Evolutionary conservation across 2,113 vertebrate species (phyloP).

Genomic region (Sakesphorus luctuosus): DNA sequence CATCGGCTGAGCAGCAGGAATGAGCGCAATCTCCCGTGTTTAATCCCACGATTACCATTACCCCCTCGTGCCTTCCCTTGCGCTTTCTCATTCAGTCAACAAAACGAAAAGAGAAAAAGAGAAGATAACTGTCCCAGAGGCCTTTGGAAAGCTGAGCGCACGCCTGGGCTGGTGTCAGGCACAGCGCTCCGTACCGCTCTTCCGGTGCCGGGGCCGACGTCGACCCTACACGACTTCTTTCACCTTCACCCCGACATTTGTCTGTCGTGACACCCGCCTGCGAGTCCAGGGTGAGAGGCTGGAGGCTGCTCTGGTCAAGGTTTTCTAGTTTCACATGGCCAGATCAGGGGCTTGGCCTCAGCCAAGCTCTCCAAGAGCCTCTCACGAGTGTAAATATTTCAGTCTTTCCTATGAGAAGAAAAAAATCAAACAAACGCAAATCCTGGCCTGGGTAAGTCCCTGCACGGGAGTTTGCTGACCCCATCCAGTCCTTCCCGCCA

Average conservation of each 20-base stretch:
- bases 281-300: background rate
- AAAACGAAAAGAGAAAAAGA: background rate
- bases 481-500: background rate
- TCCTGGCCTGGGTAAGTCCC: background rate
- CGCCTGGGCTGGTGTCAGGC: background rate
- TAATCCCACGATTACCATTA: background rate
- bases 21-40: background rate
- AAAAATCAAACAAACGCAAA: background rate
- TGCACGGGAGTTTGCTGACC: background rate
- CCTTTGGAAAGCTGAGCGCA: background rate
- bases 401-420: background rate
- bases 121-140: background rate
- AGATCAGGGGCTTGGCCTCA: background rate
- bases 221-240: background rate
- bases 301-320: background rate
- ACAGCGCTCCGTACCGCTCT: background rate
- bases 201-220: background rate
- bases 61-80: background rate
- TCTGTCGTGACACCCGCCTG: background rate
- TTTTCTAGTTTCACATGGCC: background rate
- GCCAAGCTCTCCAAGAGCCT: background rate
- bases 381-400: background rate
- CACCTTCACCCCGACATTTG: background rate
- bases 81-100: background rate
- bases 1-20: background rate